Evolutionary conservation across 2,888 invertebrate genomes (phyloP), one percentile per base, ranked within the genome.

Genomic region (Eumacrocentrus americanus): DNA sequence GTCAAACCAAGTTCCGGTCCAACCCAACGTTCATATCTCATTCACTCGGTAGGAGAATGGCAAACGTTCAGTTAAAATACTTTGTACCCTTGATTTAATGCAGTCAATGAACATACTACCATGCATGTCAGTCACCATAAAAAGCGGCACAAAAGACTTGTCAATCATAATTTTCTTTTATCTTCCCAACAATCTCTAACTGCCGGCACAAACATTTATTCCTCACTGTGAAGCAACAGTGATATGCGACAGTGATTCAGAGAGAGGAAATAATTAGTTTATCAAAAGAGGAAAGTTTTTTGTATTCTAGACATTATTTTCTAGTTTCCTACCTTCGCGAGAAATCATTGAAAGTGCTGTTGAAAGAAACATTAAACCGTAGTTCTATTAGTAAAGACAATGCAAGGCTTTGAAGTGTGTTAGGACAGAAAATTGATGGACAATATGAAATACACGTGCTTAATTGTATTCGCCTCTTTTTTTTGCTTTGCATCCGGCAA

Each of bases 81-180:
- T 14, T 54, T 29, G 40, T 48, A 46, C 44, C 20, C 23, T 35
- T 50, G 38, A 14, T 50, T 50, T 25, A 50, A 55, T 48, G 35
- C 34, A 50, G 40, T 42, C 34, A 54, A 60, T 60, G 42, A 20
- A 50, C 40, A 34, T 44, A 55, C 51, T 50, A 55, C 37, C 47
- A 58, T 51, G 57, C 58, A 61, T 57, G 74, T 75, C 75, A 75
- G 58, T 76, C 73, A 72, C 60, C 25, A 69, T 75, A 68, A 75
- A 71, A 47, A 63, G 69, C 72, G 71, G 71, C 62, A 35, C 56
- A 66, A 71, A 70, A 72, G 67, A 68, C 61, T 68, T 73, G 76
- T 76, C 75, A 62, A 72, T 76, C 76, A 72, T 71, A 71, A 75
- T 75, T 62, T 42, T 35, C 12, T 23, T n/a, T 4, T 42, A 42